phyloP scores from a whole-genome alignment of 2,888 invertebrate genomes.

The Drosophila prolongata region DNA sequence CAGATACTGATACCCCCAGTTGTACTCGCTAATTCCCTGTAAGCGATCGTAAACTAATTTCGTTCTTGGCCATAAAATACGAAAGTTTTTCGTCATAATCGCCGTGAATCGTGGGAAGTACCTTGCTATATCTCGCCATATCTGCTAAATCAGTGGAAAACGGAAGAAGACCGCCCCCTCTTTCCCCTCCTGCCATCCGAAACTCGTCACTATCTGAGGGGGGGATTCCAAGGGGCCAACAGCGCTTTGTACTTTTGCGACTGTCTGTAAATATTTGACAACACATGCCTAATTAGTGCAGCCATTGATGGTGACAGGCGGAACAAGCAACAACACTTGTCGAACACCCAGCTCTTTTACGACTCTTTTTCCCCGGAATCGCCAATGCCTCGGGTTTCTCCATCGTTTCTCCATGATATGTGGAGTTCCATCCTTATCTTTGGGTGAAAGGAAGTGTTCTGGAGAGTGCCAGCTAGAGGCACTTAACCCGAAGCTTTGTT shows the following conservation, averaged over 20 bases:
- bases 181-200: conserved; percentile 1
- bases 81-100: conserved; percentile 75
- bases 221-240: conserved; percentile 25
- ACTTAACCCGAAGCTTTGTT: conserved; percentile 18
- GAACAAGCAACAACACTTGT: conserved; percentile 61
- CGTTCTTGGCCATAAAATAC: conserved; percentile 68
- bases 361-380: conserved; percentile 68
- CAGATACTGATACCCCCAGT: conserved; percentile 10
- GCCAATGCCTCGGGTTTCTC: conserved; percentile 27
- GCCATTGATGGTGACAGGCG: conserved; percentile 77
- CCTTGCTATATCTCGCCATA: conserved; percentile 32
- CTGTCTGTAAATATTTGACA: conserved; percentile 82
- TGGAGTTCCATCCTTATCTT: conserved; percentile 28
- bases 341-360: conserved; percentile 59
- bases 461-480: conserved; percentile 8
- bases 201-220: conserved; percentile 5
- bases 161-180: conserved; percentile 59
- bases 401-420: background rate
- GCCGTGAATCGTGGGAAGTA: conserved; percentile 70
- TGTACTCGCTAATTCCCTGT: conserved; percentile 64
- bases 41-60: conserved; percentile 70
- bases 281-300: conserved; percentile 83
- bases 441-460: conserved; percentile 42
- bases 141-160: conserved; percentile 68
- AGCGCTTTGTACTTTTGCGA: conserved; percentile 80